Evolutionary conservation across 2,113 vertebrate genomes (phyloP), one percentile per base, ranked within the genome.

Genomic region (Melanocharis versteri): DNA sequence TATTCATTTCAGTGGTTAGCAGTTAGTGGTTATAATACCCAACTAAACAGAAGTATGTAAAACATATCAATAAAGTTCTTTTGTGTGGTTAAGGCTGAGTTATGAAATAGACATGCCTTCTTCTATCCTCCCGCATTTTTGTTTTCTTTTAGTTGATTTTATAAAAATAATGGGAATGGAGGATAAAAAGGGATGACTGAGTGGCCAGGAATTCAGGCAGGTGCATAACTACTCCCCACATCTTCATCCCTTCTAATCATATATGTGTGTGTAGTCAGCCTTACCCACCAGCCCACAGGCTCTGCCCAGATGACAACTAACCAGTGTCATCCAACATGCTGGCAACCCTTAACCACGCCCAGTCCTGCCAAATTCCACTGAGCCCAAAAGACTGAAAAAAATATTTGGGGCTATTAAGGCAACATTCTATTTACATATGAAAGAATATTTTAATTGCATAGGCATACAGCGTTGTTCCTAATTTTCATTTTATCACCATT

Each of bases 171-270:
- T 39, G 15, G 58, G 24, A 91, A 91, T 50, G 31, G 37, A 87
- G 31, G 30, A 45, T 77, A 42, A 65, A 72, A 85, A 61, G 58
- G 15, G 20, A 45, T 95, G 89, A 91, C 54, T 61, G 58, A 61
- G n/a, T 57, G 19, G 31, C 62, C 90, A 80, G 82, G 78, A 93
- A 88, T 96, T 90, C 73, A 85, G 58, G 20, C 88, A 93, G 58
- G 62, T 90, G 65, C 48, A 27, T 69, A 93, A 56, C 57, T 90
- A n/a, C 22, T 77, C 48, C 24, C 15, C 9, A 33, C 27, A 53
- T 61, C 45, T 92, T 93, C 88, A 83, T 72, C 62, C 22, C 12
- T 72, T 90, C 57, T 48, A 76, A 83, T 85, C 22, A 6, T 39
- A 89, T 57, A 54, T 57, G 1, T 60, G 48, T 75, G 5, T 58